A percentile compares a stretch with the other conserved stretches of the same genome.
These are phyloP conservation scores for Ormyrus labotus DNA, from an alignment of 2,888 invertebrate species.

Conservation along the genomic window DNA sequence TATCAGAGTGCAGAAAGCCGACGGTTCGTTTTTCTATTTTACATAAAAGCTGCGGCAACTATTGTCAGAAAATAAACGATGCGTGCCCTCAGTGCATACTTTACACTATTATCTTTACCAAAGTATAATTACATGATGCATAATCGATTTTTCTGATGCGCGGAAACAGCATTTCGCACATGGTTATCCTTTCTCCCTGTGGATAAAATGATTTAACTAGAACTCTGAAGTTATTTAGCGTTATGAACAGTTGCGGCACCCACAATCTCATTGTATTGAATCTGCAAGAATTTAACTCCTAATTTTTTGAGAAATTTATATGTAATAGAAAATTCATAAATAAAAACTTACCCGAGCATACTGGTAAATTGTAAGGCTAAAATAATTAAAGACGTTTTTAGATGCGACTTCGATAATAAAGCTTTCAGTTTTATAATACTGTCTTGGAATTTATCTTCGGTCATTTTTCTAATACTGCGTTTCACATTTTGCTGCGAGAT, in stretches of 20 bases:
- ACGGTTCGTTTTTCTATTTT: not conserved
- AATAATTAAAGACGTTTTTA: slow-evolving; percentile 80
- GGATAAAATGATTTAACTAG: slow-evolving; percentile 60
- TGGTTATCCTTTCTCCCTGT: slow-evolving; percentile 69
- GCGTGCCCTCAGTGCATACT: not conserved
- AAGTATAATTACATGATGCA: slow-evolving; percentile 31
- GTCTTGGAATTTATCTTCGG: slow-evolving; percentile 30
- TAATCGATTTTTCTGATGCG: slow-evolving; percentile 32
- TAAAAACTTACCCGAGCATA: slow-evolving; percentile 80
- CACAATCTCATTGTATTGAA: slow-evolving; percentile 79
- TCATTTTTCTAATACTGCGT: slow-evolving; percentile 20
- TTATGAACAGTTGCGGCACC: slow-evolving; percentile 79
- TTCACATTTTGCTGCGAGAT: slow-evolving; percentile 14
- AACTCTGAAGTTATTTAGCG: slow-evolving; percentile 77
- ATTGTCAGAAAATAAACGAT: no score
- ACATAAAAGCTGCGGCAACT: not conserved
- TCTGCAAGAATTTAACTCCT: slow-evolving; percentile 68
- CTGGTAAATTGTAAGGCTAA: slow-evolving; percentile 82
- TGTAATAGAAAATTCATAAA: not conserved
- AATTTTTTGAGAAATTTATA: not conserved
- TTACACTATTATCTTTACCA: slow-evolving; percentile 29
- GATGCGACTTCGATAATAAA: slow-evolving; percentile 75
- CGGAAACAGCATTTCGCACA: slow-evolving; percentile 75
- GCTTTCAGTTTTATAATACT: slow-evolving; percentile 25
- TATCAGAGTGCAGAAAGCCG: not conserved